Evolutionary conservation across 2,797 vertebrate genomes (phyloP), one percentile per base, ranked within the genome.

Genomic region (Thaleichthys pacificus): DNA sequence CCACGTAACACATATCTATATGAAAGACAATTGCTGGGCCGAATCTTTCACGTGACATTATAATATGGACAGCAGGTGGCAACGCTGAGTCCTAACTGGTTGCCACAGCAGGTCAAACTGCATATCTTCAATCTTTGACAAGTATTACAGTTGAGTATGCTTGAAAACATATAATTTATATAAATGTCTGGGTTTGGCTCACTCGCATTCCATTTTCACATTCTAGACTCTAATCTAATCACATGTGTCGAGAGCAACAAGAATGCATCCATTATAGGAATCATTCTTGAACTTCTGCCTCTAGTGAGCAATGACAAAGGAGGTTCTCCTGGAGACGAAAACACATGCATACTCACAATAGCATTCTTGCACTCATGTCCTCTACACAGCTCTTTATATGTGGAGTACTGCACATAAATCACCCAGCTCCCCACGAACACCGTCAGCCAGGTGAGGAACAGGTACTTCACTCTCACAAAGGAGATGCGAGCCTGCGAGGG

Each of bases 351-450:
- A 91, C 92, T 94, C 84, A 99, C 98, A 85, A 99, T 99, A 80
- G 94, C 92, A 81, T 94, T 96, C 89, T 95, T 98, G 91, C 98
- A 99, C 88, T 99, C 96, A 73, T 95, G 95, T 85, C 97, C 98
- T 89, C 97, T 94, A 93, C 98, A 99, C 74, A 99, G 93, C 81
- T 99, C 98, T 76, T 96, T 97, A 91, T 99, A 98, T 81, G 95
- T 88, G 26, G 97, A 98, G 83, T 99, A 99, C 69, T 98, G 96
- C 72, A 97, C 97, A 51, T 99, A 99, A 51, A 97, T 83, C 86
- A 99, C 94, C 98, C 98, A 99, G 92, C 98, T 98, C 87, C 97
- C 95, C 85, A 98, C 91, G 83, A 99, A 96, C 85, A 99, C 96
- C 0, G 91, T 95, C 92, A 99, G 85, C 98, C 98, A 99, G 70